A percentile compares a stretch with the other conserved stretches of the same genome.
phyloP scores from a whole-genome alignment of 2,888 invertebrate genomes.

The Cremastinae sp. region DNA sequence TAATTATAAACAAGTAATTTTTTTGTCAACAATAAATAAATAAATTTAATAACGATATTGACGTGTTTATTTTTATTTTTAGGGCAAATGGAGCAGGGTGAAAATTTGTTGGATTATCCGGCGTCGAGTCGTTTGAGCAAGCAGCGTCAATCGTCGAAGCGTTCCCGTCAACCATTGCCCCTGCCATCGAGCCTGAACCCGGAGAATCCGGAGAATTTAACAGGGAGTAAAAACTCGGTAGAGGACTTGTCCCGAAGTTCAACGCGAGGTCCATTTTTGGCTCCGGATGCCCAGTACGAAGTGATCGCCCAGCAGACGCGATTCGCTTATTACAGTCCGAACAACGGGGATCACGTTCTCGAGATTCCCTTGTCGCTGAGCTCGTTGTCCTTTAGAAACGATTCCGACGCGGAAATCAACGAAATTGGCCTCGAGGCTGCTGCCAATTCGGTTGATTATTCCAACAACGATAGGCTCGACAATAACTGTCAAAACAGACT shows the following conservation, averaged over 20 bases:
- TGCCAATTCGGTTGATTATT: constrained; percentile 80
- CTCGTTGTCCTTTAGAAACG: constrained; percentile 54
- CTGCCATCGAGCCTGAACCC: constrained; percentile 80
- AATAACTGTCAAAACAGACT: constrained; percentile 68
- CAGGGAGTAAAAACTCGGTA: constrained; percentile 75
- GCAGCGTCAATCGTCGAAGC: constrained; percentile 82
- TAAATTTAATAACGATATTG: constrained; percentile 1
- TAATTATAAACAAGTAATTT: too few relatives aligned
- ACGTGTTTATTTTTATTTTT: constrained; percentile 11
- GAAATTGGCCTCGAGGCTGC: constrained; percentile 56
- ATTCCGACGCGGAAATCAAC: constrained; percentile 61
- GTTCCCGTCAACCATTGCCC: constrained; percentile 82
- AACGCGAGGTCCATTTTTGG: constrained; percentile 81
- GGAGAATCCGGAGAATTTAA: constrained; percentile 72
- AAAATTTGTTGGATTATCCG: constrained; percentile 82
- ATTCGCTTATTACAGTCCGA: constrained; percentile 73
- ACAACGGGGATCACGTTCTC: constrained; percentile 72
- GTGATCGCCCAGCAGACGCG: constrained; percentile 81
- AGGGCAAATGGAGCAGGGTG: constrained; percentile 77
- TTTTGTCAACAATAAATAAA: too few relatives aligned
- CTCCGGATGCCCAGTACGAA: constrained; percentile 86
- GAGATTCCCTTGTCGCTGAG: constrained; percentile 67
- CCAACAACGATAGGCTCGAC: constrained; percentile 81
- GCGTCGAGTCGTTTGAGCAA: constrained; percentile 81
- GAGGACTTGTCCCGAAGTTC: constrained; percentile 71